Evolutionary conservation across 2,797 vertebrate genomes (phyloP), one percentile per base, ranked within the genome.

Genomic region (Clarias platycephalus): DNA sequence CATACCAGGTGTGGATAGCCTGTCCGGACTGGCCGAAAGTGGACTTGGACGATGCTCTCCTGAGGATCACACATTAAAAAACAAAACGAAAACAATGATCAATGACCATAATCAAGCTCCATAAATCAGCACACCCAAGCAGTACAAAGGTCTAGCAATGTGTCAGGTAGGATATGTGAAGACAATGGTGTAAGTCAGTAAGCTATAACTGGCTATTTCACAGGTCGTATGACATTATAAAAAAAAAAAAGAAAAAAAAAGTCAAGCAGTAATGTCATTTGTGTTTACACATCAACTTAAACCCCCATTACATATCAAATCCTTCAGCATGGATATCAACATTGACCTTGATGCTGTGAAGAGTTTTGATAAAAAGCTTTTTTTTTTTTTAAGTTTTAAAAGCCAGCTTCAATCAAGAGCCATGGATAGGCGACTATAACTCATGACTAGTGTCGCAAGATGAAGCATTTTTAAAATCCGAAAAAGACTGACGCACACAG

Each of bases 1-100:
- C 98, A 97, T 99, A 99, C 98, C 98, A 99, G 0, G 97, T 94
- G 89, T 98, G 96, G 85, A 99, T 97, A 72, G 97, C 96, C 83
- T 98, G 94, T 71, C 96, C 95, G 0, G 96, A 95, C 91, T 99
- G 98, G 80, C 97, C 97, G 86, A 99, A 99, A 1, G 97, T 97
- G 83, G 96, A 94, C 91, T 96, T 97, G 0, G 96, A 97, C 82
- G 96, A 95, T 1, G 96, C 94, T 93, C 95, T 96, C 81, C 98
- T 99, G 92, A 83, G 87, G 87, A 90, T 86, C 55, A 86, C 83
- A 75, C n/a, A 83, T 83, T 15, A 83, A 63, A 13, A 10, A 4
- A 64, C 16, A 40, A 8, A 9, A 62, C 63, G 37, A 9, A 49
- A 53, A 53, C 49, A 49, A 49, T 12, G 44, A 12, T 15, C 28